Evolutionary conservation across 2,888 invertebrate genomes (phyloP).

Genomic region (Neria commutata): DNA sequence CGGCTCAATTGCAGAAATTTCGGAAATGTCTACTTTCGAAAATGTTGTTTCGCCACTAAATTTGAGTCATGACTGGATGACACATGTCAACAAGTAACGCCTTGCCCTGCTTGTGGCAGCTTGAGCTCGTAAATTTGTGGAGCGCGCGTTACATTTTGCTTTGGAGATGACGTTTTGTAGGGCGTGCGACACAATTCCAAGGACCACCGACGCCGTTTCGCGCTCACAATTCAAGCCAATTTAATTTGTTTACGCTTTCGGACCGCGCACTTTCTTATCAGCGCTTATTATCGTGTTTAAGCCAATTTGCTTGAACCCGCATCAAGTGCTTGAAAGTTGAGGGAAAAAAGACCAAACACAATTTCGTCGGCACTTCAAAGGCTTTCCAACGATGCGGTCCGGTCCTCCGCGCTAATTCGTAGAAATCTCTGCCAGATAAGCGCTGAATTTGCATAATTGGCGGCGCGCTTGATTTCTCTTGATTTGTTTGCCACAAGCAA

Average conservation of each 20-base stretch:
- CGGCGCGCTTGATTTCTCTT: constrained; percentile 7
- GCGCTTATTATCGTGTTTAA: too few species aligned
- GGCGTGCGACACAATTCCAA: too few species aligned
- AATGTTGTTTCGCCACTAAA: neutral
- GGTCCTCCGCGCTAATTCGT: neutral
- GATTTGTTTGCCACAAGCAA: too few species aligned
- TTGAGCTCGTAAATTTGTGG: too few species aligned
- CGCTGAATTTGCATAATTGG: constrained; percentile 7
- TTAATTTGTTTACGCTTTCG: too few species aligned
- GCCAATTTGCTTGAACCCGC: too few species aligned
- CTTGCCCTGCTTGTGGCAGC: neutral
- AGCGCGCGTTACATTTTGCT: too few species aligned
- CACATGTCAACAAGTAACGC: neutral
- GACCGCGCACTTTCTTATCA: too few species aligned
- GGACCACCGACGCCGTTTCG: neutral
- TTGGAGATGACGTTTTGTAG: too few species aligned
- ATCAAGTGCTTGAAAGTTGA: too few species aligned
- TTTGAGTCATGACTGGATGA: constrained; percentile 3
- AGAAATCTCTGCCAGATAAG: constrained; percentile 4
- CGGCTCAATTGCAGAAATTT: constrained; percentile 18
- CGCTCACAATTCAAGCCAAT: neutral
- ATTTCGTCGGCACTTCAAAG: neutral
- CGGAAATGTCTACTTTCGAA: too few species aligned
- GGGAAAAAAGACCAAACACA: neutral
- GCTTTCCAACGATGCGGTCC: too few species aligned